Conservation (phyloP, 2,113 vertebrate species). For the Prionailurus viverrinus region DNA sequence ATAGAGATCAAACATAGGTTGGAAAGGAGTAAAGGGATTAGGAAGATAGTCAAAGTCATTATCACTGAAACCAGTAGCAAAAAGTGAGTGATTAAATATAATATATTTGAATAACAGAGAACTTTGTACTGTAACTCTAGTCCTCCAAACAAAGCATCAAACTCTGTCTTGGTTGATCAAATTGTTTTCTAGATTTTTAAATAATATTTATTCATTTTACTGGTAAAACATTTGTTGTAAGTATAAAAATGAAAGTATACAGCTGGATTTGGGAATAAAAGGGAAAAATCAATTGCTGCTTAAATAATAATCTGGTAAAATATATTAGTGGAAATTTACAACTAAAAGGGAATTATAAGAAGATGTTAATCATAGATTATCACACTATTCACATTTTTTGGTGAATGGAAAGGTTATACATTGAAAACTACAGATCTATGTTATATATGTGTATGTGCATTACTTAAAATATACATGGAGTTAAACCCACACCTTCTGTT, state of each 20-base stretch:
- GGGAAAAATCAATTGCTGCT: neutral
- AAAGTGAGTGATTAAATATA: neutral
- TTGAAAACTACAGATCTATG: neutral
- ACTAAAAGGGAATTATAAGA: neutral
- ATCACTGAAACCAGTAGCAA: neutral
- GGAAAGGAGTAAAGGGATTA: neutral
- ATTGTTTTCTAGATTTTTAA: neutral
- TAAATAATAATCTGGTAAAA: neutral
- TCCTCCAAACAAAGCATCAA: neutral
- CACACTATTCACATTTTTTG: neutral
- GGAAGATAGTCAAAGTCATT: neutral
- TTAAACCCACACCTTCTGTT: neutral
- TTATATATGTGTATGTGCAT: neutral
- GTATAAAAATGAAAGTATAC: neutral
- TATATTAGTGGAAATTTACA: neutral
- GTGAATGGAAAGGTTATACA: neutral
- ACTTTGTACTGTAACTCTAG: neutral
- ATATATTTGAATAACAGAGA: neutral
- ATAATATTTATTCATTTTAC: neutral
- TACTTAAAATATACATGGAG: neutral
- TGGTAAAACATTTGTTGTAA: neutral
- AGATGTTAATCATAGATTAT: neutral
- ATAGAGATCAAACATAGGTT: neutral
- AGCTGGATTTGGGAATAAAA: neutral
- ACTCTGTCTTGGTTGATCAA: neutral